Evolutionary conservation across 2,797 vertebrate species (phyloP).

Genomic region (Microhierax caerulescens): DNA sequence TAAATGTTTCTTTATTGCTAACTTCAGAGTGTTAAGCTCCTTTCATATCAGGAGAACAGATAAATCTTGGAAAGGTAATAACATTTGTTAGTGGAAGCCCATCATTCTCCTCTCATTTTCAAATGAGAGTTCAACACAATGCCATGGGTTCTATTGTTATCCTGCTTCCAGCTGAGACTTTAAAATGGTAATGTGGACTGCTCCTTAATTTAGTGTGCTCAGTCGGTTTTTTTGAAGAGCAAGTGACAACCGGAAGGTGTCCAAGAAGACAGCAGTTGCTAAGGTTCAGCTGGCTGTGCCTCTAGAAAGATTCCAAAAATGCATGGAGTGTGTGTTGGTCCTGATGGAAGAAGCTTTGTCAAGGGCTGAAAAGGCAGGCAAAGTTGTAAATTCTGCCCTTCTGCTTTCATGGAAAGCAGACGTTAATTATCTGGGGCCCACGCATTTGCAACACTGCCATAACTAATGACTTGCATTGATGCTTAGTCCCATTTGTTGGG

Average conservation of each 20-base stretch:
- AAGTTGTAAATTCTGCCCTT: constrained; percentile 68
- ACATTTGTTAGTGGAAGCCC: not conserved
- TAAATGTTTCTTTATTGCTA: constrained; percentile 35
- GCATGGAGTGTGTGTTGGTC: not conserved
- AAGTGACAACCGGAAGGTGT: constrained; percentile 10
- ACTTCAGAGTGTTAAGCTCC: not conserved
- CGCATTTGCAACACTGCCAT: constrained; percentile 60
- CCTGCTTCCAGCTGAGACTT: constrained; percentile 60
- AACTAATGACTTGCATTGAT: constrained; percentile 70
- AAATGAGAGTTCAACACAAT: constrained; percentile 25
- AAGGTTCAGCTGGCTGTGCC: constrained; percentile 15
- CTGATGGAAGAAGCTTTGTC: constrained; percentile 40
- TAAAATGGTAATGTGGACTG: constrained; percentile 42
- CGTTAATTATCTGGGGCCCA: constrained; percentile 49
- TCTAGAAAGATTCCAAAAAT: constrained; percentile 50
- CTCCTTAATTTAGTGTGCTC: constrained; percentile 8
- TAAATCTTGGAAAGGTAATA: constrained; percentile 62
- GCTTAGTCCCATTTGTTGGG: constrained; percentile 39
- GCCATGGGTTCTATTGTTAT: not conserved
- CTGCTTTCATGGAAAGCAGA: constrained; percentile 50
- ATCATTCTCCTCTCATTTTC: constrained; percentile 17
- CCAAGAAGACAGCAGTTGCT: constrained; percentile 43
- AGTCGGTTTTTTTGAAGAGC: not conserved
- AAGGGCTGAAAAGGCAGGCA: constrained; percentile 20
- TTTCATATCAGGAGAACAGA: constrained; percentile 33